Evolutionary conservation across 2,113 vertebrate species (phyloP).

Genomic region (Condylura cristata): DNA sequence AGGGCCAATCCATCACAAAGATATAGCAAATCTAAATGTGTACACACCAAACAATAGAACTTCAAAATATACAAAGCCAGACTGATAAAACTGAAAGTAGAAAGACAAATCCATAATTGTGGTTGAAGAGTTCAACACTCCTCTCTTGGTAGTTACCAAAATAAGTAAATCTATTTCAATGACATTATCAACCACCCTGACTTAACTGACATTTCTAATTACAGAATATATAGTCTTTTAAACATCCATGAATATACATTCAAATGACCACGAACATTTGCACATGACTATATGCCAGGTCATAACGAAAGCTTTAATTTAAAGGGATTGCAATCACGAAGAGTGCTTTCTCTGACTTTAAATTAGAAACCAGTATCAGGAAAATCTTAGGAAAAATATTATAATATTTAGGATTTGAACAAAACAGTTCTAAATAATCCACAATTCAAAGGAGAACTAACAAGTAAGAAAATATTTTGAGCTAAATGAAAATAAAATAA

Average conservation of each 20-base stretch:
- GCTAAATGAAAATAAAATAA: constrained; percentile 11
- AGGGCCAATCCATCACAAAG: background rate
- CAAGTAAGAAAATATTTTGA: background rate
- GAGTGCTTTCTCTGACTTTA: background rate
- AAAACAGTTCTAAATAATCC: background rate
- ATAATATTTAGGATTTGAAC: background rate
- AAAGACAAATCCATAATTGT: background rate
- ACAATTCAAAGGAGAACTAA: background rate
- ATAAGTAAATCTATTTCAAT: background rate
- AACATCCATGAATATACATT: no score
- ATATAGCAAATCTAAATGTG: background rate
- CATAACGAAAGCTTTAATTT: background rate
- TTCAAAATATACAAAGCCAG: background rate
- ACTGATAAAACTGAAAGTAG: background rate
- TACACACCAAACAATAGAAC: background rate
- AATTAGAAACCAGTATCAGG: constrained; percentile 6
- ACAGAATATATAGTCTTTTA: background rate
- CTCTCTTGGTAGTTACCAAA: background rate
- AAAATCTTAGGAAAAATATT: background rate
- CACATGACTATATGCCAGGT: background rate
- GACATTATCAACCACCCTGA: no score
- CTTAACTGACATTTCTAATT: background rate
- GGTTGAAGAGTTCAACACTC: background rate
- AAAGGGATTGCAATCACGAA: background rate
- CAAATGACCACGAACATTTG: background rate